Evolutionary conservation across 2,113 vertebrate species (phyloP), one percentile per base, ranked within the genome.

Genomic region (Aphyosemion australe): DNA sequence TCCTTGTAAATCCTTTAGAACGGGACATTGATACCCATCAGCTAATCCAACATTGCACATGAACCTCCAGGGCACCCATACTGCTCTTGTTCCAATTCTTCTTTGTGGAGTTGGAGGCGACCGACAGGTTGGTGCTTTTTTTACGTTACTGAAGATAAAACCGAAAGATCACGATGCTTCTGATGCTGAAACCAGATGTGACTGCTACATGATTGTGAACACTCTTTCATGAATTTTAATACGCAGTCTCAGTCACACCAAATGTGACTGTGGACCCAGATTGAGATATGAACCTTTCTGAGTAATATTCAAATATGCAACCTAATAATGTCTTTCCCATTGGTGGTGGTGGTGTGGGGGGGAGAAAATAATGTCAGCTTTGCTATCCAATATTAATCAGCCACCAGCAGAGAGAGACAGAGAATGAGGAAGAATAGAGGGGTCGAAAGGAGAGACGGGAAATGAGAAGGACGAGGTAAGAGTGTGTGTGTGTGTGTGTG

Each of bases 371-470:
- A 60, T 60, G 69, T 51, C 57, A 80, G 57, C 34, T 32, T 55
- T 78, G 42, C 11, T 47, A 78, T 81, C 69, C 67, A 63, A 81
- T 73, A 84, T 74, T 86, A 85, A 89, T 85, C 78, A 80, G 69
- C 69, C 82, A 82, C 80, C 82, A 78, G 85, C 74, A 77, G 82
- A 72, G 78, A 78, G 72, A 80, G 62, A 67, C 61, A 71, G 50
- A 81, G 72, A 72, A 74, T 61, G 64, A 72, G 59, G 12, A 41
- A 4, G 46, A 69, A 70, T 51, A 60, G 19, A 69, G 16, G 6
- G 60, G 42, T 57, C 1, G 6, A 61, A 61, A n/a, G 64, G 39
- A 66, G 10, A 50, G 21, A 14, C 26, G 0, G 14, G 26, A 46
- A 39, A 71, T 15, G 9, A 32, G 41, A 60, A 42, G 45, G 32